Base-by-base conservation (phyloP, 2,888 invertebrate genomes). In the Dolomedes plantarius region DNA sequence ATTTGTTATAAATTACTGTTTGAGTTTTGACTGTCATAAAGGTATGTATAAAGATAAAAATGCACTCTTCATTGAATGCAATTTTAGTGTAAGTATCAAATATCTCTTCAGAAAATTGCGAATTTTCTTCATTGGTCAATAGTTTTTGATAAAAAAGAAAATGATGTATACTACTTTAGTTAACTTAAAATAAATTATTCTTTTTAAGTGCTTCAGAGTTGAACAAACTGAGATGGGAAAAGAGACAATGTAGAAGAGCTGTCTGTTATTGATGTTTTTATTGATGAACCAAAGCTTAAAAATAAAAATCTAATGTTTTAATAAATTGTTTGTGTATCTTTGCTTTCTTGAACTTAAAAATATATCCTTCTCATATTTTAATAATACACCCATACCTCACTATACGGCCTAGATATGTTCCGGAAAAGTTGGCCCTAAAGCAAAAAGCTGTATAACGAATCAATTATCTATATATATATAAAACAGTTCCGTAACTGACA, bases 241-340 rank as follows among this genome's bases (percentile, higher is more conserved):
- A 77, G 62, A 27, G 72, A 83, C 77, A 83, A 56, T 83, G 77
- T 83, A 83, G 83, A 72, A 77, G 83, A 83, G 83, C 83, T 83
- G 83, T 76, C 83, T 83, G 83, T 83, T 83, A 83, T 83, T 83
- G 83, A 83, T 83, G 83, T 83, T 83, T 83, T 83, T 77, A 83
- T 83, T 83, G 83, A 83, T 83, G 83, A 83, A 83, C 76, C 77
- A 83, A 83, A 83, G 83, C 83, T 83, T 83, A 83, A 83, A 27
- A 69, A 83, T 83, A 83, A 83, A 83, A 56, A 83, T 83, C 77
- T 83, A 83, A 83, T 83, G 83, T 83, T 83, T 83, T 83, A 77
- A 83, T 83, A 83, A 69, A 64, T 27, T 31, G n/a, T 64, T 29
- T 76, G n/a, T 46, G 3, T 36, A 27, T 29, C 69, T 56, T 80